Conservation (phyloP, 2,888 invertebrate species). For the Troides oblongomaculatus region DNA sequence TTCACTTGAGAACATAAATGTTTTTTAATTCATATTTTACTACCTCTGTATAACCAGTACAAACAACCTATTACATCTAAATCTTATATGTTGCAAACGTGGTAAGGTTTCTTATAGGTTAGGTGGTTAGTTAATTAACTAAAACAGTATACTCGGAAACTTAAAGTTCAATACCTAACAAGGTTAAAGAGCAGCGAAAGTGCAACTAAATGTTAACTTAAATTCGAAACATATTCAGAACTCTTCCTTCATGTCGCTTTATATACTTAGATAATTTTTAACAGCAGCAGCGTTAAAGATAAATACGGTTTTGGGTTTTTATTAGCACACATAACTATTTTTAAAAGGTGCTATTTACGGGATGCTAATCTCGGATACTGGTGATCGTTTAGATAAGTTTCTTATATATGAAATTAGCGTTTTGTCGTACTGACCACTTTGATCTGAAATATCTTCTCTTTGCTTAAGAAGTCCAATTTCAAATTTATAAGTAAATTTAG, state of each 20-base stretch:
- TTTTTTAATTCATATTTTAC: not conserved
- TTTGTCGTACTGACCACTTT: no score
- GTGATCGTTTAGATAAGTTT: no score
- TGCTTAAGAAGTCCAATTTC: no score
- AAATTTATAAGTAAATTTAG: no score
- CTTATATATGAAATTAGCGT: no score
- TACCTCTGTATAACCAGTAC: not conserved
- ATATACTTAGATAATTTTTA: not conserved
- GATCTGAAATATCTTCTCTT: no score
- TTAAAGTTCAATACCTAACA: slow-evolving; percentile 28
- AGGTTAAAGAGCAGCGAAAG: slow-evolving; percentile 25
- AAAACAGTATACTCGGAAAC: slow-evolving; percentile 18
- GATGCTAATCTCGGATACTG: no score
- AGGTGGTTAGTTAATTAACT: slow-evolving; percentile 26
- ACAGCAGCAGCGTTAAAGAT: not conserved
- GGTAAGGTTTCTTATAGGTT: slow-evolving; percentile 7
- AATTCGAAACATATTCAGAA: slow-evolving; percentile 21
- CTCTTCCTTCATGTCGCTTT: slow-evolving; percentile 11
- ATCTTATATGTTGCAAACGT: not conserved
- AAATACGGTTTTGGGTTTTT: not conserved
- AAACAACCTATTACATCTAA: not conserved
- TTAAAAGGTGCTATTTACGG: no score
- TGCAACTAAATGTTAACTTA: slow-evolving; percentile 27
- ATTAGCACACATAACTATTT: no score
- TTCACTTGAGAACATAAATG: not conserved